A percentile compares a stretch with the other conserved stretches of the same genome.
Evolutionary conservation across 2,797 vertebrate genomes (phyloP).

Genomic region (Ctenosaura bakeri): DNA sequence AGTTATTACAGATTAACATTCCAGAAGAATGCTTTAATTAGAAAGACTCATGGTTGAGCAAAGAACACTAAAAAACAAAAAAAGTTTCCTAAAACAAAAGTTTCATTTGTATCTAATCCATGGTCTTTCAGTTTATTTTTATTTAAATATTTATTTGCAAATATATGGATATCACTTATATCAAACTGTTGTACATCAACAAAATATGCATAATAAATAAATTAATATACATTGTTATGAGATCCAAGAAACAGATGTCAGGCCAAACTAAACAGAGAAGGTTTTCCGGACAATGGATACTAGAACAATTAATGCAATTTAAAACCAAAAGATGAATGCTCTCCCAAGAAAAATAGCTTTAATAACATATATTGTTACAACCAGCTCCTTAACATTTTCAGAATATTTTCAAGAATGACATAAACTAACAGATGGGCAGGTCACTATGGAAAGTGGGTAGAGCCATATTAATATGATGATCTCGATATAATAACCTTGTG

Average conservation of each 20-base stretch:
- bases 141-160: too few species aligned
- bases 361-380: not conserved
- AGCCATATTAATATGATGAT: not conserved
- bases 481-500: not conserved
- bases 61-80: not conserved
- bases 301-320: too few species aligned
- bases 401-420: not conserved
- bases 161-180: too few species aligned
- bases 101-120: not conserved
- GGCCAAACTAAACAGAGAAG: too few species aligned
- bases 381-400: not conserved
- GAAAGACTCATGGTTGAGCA: not conserved
- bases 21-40: not conserved
- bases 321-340: too few species aligned
- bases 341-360: not conserved
- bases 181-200: too few species aligned
- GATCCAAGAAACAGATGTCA: too few species aligned
- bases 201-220: too few species aligned
- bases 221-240: too few species aligned
- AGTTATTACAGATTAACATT: not conserved
- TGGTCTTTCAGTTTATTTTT: not conserved
- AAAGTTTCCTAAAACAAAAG: not conserved
- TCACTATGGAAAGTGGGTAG: not conserved
- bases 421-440: not conserved
- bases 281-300: too few species aligned